Conservation (phyloP, 2,797 vertebrate genomes). For the Peromyscus eremicus region DNA sequence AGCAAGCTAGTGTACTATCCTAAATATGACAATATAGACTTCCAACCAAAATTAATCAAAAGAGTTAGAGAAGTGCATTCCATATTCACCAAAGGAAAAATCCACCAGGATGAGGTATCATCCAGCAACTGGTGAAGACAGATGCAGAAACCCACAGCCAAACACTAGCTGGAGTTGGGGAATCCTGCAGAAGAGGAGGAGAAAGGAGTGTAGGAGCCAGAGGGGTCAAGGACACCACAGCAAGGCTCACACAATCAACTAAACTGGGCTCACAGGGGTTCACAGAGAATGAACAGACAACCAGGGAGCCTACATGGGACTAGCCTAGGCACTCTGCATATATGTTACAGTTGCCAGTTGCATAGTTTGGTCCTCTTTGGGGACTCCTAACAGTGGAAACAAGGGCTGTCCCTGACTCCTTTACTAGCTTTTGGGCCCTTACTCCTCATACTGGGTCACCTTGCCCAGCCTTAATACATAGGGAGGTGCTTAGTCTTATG, state of each 20-base stretch:
- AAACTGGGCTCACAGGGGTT: neutral
- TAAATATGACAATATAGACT: no score
- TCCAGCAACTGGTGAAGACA: no score
- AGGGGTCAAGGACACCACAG: neutral
- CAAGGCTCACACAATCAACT: neutral
- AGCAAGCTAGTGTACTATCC: no score
- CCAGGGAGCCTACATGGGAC: neutral
- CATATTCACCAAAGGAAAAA: neutral
- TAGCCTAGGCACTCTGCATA: neutral
- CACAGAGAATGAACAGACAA: neutral
- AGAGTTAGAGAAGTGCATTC: neutral
- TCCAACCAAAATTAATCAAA: neutral
- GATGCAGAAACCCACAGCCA: no score
- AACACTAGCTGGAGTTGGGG: no score
- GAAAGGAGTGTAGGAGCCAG: neutral
- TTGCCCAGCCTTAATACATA: neutral
- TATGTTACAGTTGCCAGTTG: neutral
- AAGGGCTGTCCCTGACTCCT: neutral
- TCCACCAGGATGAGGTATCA: neutral
- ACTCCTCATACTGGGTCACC: neutral
- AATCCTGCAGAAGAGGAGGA: neutral
- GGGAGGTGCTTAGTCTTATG: neutral
- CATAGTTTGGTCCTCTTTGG: neutral
- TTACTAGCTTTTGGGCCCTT: neutral
- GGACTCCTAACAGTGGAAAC: neutral